A percentile compares a stretch with the other conserved stretches of the same genome.
These are phyloP conservation scores for Drosophila meridionalis DNA, from an alignment of 2,888 invertebrate species.

Conservation along the genomic window DNA sequence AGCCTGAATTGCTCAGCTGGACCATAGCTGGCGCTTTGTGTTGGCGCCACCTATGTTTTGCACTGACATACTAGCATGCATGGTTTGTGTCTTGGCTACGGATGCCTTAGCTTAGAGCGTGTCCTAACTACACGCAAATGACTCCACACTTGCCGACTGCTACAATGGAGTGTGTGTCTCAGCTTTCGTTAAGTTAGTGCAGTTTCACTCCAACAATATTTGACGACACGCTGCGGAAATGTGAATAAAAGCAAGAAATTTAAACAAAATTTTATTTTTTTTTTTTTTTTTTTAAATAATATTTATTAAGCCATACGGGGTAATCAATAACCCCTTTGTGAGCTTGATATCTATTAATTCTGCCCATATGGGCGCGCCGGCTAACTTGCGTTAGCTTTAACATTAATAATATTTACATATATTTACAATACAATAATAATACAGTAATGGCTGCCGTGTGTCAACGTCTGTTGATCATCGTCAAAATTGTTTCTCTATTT, in stretches of 20 bases:
- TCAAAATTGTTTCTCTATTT: too few species aligned
- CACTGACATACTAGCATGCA: accelerated
- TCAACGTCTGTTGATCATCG: too few species aligned
- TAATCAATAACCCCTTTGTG: too few species aligned
- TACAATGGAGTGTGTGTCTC: not conserved
- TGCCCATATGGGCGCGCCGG: too few species aligned
- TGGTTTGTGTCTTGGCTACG: conserved; percentile 6
- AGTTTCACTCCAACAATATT: not conserved
- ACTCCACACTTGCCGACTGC: not conserved
- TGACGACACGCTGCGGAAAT: not conserved
- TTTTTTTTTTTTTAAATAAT: too few species aligned
- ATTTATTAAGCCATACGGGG: too few species aligned
- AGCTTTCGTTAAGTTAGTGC: not conserved
- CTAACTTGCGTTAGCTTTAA: too few species aligned
- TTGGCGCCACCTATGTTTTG: conserved; percentile 10
- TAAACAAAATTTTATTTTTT: not conserved
- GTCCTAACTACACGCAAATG: not conserved
- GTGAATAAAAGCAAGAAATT: not conserved
- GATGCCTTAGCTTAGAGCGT: accelerated
- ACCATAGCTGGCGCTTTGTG: conserved; percentile 11
- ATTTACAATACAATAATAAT: too few species aligned
- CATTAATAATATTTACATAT: too few species aligned
- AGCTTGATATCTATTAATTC: too few species aligned
- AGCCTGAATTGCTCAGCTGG: too few species aligned
- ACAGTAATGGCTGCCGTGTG: too few species aligned